These are phyloP conservation scores for Ciconia stormi DNA, from an alignment of 2,113 vertebrate genomes.

Conservation along the genomic window DNA sequence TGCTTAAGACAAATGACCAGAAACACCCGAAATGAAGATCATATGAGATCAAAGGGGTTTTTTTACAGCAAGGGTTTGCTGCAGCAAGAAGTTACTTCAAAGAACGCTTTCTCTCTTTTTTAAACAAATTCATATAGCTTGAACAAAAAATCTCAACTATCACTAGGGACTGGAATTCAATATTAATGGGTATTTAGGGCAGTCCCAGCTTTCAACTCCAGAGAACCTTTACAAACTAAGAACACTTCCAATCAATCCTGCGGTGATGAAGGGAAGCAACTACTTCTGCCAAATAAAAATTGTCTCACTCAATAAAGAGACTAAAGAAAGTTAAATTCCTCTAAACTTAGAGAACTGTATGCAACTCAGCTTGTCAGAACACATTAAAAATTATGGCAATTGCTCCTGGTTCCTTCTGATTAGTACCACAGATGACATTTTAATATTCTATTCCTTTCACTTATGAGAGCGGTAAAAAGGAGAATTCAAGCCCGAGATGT, in stretches of 20 bases:
- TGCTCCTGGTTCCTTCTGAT: not conserved
- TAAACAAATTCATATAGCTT: not conserved
- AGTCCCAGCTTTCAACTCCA: not conserved
- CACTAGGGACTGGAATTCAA: not conserved
- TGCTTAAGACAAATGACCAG: not conserved
- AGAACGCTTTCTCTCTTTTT: not conserved
- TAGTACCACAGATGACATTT: not conserved
- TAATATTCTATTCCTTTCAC: not conserved
- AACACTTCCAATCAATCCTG: not conserved
- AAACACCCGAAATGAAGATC: not conserved
- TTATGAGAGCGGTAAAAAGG: not conserved
- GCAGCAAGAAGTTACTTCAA: slow-evolving; percentile 4
- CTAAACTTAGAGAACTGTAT: not conserved
- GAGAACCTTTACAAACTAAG: not conserved
- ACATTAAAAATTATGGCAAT: not conserved
- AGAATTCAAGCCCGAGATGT: not conserved
- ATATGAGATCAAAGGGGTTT: not conserved
- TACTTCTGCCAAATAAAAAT: not conserved
- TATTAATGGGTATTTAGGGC: not conserved
- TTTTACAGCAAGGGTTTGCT: not conserved
- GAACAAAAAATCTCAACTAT: not conserved
- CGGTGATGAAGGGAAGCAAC: not conserved
- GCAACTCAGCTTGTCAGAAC: not conserved
- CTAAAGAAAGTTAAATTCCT: not conserved
- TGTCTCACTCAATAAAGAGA: not conserved